A percentile compares a stretch with the other conserved stretches of the same genome.
Evolutionary conservation across 2,888 invertebrate species (phyloP).

Genomic region (Limnephilus rhombicus): DNA sequence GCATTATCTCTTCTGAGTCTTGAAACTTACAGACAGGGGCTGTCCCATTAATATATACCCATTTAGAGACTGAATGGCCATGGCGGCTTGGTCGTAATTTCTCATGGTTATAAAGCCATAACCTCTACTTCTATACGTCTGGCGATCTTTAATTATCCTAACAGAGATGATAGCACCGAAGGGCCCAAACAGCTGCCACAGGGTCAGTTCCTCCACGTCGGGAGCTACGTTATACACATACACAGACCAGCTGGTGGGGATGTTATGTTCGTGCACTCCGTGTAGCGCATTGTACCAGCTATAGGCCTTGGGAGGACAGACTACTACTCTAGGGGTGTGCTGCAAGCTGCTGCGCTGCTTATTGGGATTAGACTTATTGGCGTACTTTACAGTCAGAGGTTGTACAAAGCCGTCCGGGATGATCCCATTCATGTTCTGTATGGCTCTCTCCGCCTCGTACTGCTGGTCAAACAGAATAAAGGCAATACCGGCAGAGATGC

Average conservation of each 20-base stretch:
- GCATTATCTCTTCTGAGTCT: conserved; percentile 79
- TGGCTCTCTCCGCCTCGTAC: conserved; percentile 77
- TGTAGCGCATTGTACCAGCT: conserved; percentile 76
- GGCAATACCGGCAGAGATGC: conserved; percentile 78
- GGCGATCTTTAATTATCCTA: conserved; percentile 78
- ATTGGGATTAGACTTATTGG: conserved; percentile 78
- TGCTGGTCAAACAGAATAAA: conserved; percentile 78
- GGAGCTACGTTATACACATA: conserved; percentile 78
- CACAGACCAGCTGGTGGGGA: conserved; percentile 76
- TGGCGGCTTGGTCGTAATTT: conserved; percentile 78
- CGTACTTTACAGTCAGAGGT: conserved; percentile 79
- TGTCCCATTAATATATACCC: conserved; percentile 76
- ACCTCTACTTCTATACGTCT: conserved; percentile 78
- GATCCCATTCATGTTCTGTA: conserved; percentile 75
- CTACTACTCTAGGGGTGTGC: conserved; percentile 32
- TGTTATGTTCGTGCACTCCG: conserved; percentile 76
- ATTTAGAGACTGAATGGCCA: conserved; percentile 78
- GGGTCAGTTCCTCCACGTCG: conserved; percentile 76
- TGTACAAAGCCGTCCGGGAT: conserved; percentile 78
- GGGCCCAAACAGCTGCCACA: conserved; percentile 78
- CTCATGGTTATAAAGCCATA: conserved; percentile 79
- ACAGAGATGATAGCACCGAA: conserved; percentile 79
- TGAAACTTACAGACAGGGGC: conserved; percentile 77
- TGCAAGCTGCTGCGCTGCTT: conserved; percentile 69
- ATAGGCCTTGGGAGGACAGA: conserved; percentile 72